Percentiles rank a stretch among this genome's conserved stretches.
Conservation (phyloP, 2,888 invertebrate species). For the Heteromurus nitidus region DNA sequence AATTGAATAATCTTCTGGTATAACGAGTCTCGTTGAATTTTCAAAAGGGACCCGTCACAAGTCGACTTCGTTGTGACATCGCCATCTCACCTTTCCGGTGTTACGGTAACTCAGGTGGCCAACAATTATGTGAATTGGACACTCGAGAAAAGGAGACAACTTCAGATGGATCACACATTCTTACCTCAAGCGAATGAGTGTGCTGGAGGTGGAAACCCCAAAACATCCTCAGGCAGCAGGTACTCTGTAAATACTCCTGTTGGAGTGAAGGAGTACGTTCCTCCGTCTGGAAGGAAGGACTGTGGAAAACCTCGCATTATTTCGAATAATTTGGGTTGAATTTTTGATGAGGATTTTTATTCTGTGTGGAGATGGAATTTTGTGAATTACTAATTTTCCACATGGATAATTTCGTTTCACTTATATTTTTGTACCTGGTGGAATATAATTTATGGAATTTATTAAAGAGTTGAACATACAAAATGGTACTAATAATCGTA, state of each 20-base stretch:
- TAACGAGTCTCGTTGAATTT: background rate
- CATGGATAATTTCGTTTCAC: no score
- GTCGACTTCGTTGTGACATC: constrained; percentile 16
- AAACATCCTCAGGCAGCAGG: background rate
- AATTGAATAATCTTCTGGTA: background rate
- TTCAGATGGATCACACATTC: constrained; percentile 26
- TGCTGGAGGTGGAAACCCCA: background rate
- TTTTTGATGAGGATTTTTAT: no score
- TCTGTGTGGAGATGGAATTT: no score
- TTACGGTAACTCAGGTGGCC: constrained; percentile 20
- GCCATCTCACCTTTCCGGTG: constrained; percentile 1
- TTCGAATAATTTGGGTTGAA: no score
- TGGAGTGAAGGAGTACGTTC: background rate
- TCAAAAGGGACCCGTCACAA: background rate
- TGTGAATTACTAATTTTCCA: no score
- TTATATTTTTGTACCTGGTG: no score
- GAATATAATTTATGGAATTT: no score
- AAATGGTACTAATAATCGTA: no score
- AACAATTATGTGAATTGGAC: constrained; percentile 40
- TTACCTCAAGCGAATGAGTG: background rate
- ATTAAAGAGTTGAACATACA: no score
- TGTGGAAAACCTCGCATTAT: no score
- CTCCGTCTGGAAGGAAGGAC: no score
- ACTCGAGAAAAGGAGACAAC: constrained; percentile 8
- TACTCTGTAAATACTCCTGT: background rate